These are phyloP conservation scores for Petrosia ficiformis DNA, from an alignment of 37 sponge, comb jelly and placozoan genomes.

Conservation along the genomic window DNA sequence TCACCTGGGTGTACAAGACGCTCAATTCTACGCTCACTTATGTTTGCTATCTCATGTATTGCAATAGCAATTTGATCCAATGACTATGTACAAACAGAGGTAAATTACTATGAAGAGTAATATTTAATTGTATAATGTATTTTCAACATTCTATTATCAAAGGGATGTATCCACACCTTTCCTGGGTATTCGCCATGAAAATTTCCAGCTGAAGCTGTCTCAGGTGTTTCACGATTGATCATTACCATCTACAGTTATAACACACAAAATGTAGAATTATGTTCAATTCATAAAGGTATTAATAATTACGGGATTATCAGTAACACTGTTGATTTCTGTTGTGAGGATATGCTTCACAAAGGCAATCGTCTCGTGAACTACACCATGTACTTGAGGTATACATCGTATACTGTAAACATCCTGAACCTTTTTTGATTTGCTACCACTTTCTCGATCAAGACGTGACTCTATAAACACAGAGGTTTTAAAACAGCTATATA, in stretches of 20 bases:
- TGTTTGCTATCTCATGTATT: conserved; percentile 85
- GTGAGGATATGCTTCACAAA: conserved; percentile 66
- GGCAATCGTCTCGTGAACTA: conserved; percentile 67
- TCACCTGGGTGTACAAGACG: conserved; percentile 62
- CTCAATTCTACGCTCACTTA: conserved; percentile 84
- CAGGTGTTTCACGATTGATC: conserved; percentile 41
- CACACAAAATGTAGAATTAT: neutral
- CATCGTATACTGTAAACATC: conserved; percentile 83
- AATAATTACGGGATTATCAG: conserved; percentile 76
- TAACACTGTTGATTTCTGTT: conserved; percentile 88
- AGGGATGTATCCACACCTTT: conserved; percentile 47
- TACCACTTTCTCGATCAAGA: neutral
- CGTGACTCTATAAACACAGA: neutral
- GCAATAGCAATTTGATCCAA: conserved; percentile 88
- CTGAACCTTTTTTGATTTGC: conserved; percentile 48
- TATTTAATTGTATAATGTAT: neutral
- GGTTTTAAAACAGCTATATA: too few relatives aligned
- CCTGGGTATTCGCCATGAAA: conserved; percentile 96
- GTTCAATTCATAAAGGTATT: neutral
- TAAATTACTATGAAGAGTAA: neutral
- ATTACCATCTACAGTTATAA: conserved; percentile 9
- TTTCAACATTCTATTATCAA: too few relatives aligned
- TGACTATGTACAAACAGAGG: conserved; percentile 30
- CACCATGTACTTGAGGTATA: conserved; percentile 73
- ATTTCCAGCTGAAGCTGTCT: conserved; percentile 69